Evolutionary conservation across 92 coral and sea anemone genomes (phyloP), one percentile per base, ranked within the genome.

Genomic region (Phenganax subtilis): DNA sequence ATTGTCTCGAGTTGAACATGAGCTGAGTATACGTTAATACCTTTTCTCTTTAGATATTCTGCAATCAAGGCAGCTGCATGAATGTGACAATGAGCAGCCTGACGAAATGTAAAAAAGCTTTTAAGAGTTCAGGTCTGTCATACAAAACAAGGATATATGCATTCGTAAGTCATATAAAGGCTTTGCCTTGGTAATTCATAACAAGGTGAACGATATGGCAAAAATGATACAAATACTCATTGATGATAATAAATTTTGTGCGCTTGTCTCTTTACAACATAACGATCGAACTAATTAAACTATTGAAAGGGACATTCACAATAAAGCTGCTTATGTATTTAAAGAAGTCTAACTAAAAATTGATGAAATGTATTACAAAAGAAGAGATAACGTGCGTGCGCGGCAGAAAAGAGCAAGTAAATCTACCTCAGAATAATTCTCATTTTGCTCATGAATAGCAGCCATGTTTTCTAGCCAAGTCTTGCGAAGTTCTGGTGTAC

Each of bases 401-500:
- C 27, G 65, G 16, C 16, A 14, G 65, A 37, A 37, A 37, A 37
- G 3, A 37, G 47, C 5, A 37, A 37, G 5, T 37, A 2, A 1
- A 37, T 37, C 2, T 30, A 91, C 98, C 98, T 94, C 98, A 0
- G 97, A 94, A 71, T 70, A 94, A 87, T 94, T 94, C 69, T 88
- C 87, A 53, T 94, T 91, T 15, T 81, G 83, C 86, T 90, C 97
- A 70, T 94, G 98, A 17, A 91, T 90, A 52, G 87, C 90, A 31
- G 98, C 98, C 98, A 94, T 94, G 86, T 92, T 92, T 61, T 94
- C 97, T 47, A 94, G 91, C 98, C 98, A 94, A 56, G 98, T 91
- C 82, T 91, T 96, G 54, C 98, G 71, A 77, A 94, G 87, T 54
- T 94, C 98, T 8, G 98, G 98, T 0, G 97, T 94, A 60, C 98